A percentile compares a stretch with the other conserved stretches of the same genome.
Evolutionary conservation across 2,888 invertebrate species (phyloP).

Genomic region (Microctonus aethiopoides): DNA sequence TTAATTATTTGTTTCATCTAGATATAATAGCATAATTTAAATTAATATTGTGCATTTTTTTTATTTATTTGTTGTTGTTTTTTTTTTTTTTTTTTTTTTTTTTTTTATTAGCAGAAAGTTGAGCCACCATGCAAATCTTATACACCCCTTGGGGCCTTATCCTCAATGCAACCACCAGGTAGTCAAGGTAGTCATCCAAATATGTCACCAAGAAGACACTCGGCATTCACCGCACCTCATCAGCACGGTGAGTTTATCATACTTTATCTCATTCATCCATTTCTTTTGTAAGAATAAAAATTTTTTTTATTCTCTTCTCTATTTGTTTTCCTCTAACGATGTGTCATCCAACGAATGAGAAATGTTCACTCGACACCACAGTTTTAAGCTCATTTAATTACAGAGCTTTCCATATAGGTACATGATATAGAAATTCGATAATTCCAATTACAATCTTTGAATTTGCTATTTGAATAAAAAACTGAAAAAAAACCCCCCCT

Average conservation of each 20-base stretch:
- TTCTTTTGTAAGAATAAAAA: not conserved
- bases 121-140: slow-evolving; percentile 75
- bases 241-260: slow-evolving; percentile 70
- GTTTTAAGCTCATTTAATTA: not conserved
- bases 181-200: slow-evolving; percentile 66
- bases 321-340: slow-evolving; percentile 49
- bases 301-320: not conserved
- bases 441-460: not conserved
- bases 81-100: slow-evolving; percentile 15
- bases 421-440: not conserved
- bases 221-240: slow-evolving; percentile 70
- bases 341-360: slow-evolving; percentile 1
- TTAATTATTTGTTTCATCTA: not conserved
- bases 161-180: slow-evolving; percentile 88
- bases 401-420: not conserved
- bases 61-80: not conserved
- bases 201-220: slow-evolving; percentile 66
- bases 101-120: slow-evolving; percentile 53
- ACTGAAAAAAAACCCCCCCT: too few species aligned
- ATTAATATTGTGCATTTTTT: too few species aligned
- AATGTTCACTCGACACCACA: not conserved
- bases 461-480: not conserved
- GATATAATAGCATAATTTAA: not conserved
- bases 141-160: slow-evolving; percentile 84
- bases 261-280: slow-evolving; percentile 61